Percentiles rank a stretch among this genome's conserved stretches.
phyloP scores from a whole-genome alignment of 2,888 invertebrate species.

The Pollenia amentaria region DNA sequence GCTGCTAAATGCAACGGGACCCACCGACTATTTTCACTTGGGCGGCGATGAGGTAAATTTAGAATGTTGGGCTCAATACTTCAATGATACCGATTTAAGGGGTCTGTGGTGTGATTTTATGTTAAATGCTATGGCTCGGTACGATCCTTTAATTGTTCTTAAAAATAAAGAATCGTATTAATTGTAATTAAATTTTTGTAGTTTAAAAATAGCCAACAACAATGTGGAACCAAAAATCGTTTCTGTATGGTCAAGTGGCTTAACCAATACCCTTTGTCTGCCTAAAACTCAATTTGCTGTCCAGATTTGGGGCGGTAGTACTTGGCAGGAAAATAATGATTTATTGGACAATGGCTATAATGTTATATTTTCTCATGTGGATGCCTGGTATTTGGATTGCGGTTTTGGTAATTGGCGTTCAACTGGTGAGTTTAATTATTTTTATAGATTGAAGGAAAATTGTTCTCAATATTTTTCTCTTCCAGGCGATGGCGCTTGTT shows the following conservation, averaged over 20 bases:
- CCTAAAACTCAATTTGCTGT: slow-evolving; percentile 87
- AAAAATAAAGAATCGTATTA: neutral
- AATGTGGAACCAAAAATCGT: slow-evolving; percentile 84
- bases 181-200: slow-evolving; percentile 57
- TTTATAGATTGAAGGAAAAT: neutral
- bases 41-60: slow-evolving; percentile 90
- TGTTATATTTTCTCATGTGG: slow-evolving; percentile 92
- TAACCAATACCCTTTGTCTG: slow-evolving; percentile 90
- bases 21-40: slow-evolving; percentile 92
- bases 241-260: slow-evolving; percentile 91
- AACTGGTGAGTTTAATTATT: slow-evolving; percentile 82
- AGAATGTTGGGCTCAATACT: slow-evolving; percentile 91
- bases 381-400: slow-evolving; percentile 95
- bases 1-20: slow-evolving; percentile 89
- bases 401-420: slow-evolving; percentile 94
- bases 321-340: slow-evolving; percentile 92
- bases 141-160: neutral
- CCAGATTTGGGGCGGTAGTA: slow-evolving; percentile 93
- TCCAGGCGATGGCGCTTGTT: slow-evolving; percentile 92
- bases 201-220: slow-evolving; percentile 84
- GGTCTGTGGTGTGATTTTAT: slow-evolving; percentile 93
- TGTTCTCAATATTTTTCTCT: neutral
- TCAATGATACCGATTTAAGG: slow-evolving; percentile 91
- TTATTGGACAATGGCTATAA: slow-evolving; percentile 91
- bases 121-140: slow-evolving; percentile 86